Base-by-base conservation (phyloP, 2,888 invertebrate species). In the Cactoblastis cactorum region DNA sequence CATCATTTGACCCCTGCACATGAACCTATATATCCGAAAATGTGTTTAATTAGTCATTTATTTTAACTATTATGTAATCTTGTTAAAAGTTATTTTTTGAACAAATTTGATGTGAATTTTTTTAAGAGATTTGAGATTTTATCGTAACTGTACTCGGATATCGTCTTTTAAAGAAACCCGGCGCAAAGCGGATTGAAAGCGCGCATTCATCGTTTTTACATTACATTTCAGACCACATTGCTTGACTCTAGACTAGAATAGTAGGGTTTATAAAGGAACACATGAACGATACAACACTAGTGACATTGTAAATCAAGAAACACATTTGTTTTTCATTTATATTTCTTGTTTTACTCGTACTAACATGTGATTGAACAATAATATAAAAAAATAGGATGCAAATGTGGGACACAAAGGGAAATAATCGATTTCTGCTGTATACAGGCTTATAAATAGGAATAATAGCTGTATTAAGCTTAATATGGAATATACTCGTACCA, bases 151-250 rank as follows among this genome's bases (percentile, higher is more conserved):
- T 80, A 77, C 74, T 62, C 60, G 61, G 61, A 63, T 74, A 69
- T 70, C 70, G 77, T 76, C 71, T 69, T 65, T 78, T 73, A 76
- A 81, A 80, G 84, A 86, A 87, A 84, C 84, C 78, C 58, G 80
- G 66, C 67, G 67, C 58, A 59, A 63, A 53, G 74, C 82, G 81
- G 85, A 85, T 84, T 74, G 87, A 88, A 87, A 88, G 86, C 83
- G 80, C 72, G 71, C 61, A 71, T 77, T 72, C 74, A 75, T 71
- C 64, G 71, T 83, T 84, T 84, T 82, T 81, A 69, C 61, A 55
- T 53, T 57, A 57, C 59, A 69, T 58, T 57, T 68, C 62, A 59
- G 65, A 65, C 74, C 68, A 71, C 75, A 76, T 77, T 59, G 65
- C 69, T 50, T 53, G 56, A 62, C 56, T n/a, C 22, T 47, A 45